Base-by-base conservation (phyloP, 2,113 vertebrate genomes). In the Gobius niger region DNA sequence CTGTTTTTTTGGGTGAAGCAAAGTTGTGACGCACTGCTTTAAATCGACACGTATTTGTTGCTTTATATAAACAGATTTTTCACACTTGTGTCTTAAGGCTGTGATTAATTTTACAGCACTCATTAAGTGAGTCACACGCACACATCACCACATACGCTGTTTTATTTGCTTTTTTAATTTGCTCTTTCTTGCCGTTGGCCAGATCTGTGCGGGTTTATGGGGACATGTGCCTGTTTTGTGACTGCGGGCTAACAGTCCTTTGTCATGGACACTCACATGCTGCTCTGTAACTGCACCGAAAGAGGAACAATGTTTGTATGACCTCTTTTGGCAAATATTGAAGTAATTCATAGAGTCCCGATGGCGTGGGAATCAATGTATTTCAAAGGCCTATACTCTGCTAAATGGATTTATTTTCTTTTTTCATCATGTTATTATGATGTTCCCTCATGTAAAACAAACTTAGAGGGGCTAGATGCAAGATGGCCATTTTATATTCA, bases 181-280 rank as follows among this genome's bases (percentile, higher is more conserved):
- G 49, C 6, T 68, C 42, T 40, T 63, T 16, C 72, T 68, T 61
- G 64, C 18, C n/a, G n/a, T 76, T 75, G 63, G 61, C 65, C 63
- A 73, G 57, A 46, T 77, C 56, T 47, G 77, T 46, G 85, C 82
- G 65, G 46, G 80, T 83, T 87, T 83, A 83, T 82, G 86, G 76
- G 85, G 74, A 74, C 87, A 85, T 78, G 82, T 70, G 66, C 67
- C 81, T 15, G 42, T 44, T 44, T n/a, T 46, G 52, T 78, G 68
- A 77, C 91, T 88, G 52, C 70, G 65, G 80, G 85, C 67, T 72
- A 54, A 77, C 61, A 73, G 44, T 70, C 71, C 70, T 72, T 82
- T 65, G 50, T 84, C 74, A 81, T 80, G 76, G 67, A 82, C 56
- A 73, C 72, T 82, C 78, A 54, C 76, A 80, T 82, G 75, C 61